Base-by-base conservation (phyloP, 1,140 invertebrate genomes). In the Danaus melanippus region DNA sequence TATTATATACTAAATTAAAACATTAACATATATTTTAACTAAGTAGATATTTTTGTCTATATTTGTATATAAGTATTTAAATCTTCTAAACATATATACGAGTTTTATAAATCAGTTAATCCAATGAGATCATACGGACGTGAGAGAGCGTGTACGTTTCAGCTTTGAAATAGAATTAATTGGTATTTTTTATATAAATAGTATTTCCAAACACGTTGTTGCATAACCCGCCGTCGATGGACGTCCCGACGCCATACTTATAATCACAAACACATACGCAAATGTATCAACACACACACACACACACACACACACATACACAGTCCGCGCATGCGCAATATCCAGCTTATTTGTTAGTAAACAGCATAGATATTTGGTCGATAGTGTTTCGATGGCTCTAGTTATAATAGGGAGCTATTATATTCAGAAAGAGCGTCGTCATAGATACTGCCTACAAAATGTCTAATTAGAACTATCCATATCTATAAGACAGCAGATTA, bases 341-440 rank as follows among this genome's bases (percentile, higher is more conserved):
- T 8, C 40, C 43, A 52, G 21, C 58, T 52, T 73, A 75, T 71
- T 80, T 82, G 76, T 78, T 79, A 48, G 75, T 83, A 83, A 85
- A 85, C 76, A 83, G 56, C 51, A 60, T 66, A 65, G 62, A 66
- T 74, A 66, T 75, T 77, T 76, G 71, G 75, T 84, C 81, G 81
- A 84, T 81, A 83, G 71, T 60, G 47, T 55, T 41, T 39, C 39
- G 21, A 32, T 32, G 47, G 44, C 52, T 46, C 52, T 54, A 54
- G 52, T 47, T 51, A 60, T 60, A 47, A 60, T 55, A 60, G 32
- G 48, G 12, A 47, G 7, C 41, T 41, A 32, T 39, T 9, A 32
- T 39, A 10, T 11, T 42, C 17, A 10, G 11, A 46, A 46, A 53
- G 46, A 52, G 42, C 52, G 58, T 6, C 46, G 32, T 50, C 10